Percentiles rank a stretch among this genome's conserved stretches.
phyloP scores from a whole-genome alignment of 1,140 invertebrate genomes.

The Cecropterus lyciades region DNA sequence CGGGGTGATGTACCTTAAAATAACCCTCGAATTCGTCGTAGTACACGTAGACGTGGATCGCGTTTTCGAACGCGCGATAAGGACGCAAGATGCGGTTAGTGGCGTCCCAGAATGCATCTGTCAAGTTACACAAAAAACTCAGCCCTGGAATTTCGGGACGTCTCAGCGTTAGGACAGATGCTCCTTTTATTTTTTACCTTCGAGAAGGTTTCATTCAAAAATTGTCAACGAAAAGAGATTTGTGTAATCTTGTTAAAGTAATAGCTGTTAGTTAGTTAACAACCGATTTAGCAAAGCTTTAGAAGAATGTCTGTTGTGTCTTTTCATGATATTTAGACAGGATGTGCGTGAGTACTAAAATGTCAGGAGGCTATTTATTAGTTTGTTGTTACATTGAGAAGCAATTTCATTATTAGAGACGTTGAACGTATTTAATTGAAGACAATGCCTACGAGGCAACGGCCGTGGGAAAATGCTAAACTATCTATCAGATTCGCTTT shows the following conservation, averaged over 20 bases:
- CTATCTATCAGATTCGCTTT: constrained; percentile 64
- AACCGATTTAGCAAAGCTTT: constrained; percentile 49
- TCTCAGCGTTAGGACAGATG: constrained; percentile 68
- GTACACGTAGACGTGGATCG: constrained; percentile 66
- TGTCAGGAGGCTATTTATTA: constrained; percentile 1
- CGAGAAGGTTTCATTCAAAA: constrained; percentile 79
- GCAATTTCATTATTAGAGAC: constrained; percentile 25
- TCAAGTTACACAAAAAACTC: constrained; percentile 79
- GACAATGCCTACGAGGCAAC: constrained; percentile 38
- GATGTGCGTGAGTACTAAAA: not conserved
- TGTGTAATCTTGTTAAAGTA: constrained; percentile 81
- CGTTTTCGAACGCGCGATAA: constrained; percentile 71
- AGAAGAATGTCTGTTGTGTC: not conserved
- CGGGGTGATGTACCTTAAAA: constrained; percentile 70
- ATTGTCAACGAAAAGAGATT: constrained; percentile 77
- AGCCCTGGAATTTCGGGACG: constrained; percentile 80
- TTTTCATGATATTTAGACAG: not conserved
- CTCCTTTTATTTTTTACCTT: constrained; percentile 74
- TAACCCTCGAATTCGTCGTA: constrained; percentile 74
- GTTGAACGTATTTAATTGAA: constrained; percentile 39
- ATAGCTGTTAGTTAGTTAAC: constrained; percentile 61
- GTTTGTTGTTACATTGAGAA: constrained; percentile 10
- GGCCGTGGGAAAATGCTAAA: constrained; percentile 55
- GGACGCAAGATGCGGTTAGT: constrained; percentile 79
- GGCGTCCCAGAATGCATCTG: constrained; percentile 81